phyloP scores from a whole-genome alignment of 1,140 invertebrate species.

The Pseudomyrmex gracilis region DNA sequence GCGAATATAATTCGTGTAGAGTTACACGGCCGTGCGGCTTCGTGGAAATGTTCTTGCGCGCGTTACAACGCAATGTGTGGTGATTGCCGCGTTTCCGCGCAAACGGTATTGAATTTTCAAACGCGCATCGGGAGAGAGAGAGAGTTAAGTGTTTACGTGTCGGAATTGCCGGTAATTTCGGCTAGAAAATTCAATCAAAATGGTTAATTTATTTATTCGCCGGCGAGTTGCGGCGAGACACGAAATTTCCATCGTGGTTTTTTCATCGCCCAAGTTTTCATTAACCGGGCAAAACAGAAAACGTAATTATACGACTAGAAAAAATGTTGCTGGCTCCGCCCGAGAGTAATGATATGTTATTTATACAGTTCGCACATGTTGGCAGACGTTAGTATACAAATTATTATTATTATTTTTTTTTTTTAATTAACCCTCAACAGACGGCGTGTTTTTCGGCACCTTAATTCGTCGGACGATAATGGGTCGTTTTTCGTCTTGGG shows the following conservation, averaged over 20 bases:
- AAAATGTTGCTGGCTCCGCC: neutral
- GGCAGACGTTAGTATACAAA: slow-evolving; percentile 20
- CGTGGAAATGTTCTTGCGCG: slow-evolving; percentile 52
- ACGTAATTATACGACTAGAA: slow-evolving; percentile 3
- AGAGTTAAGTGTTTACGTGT: slow-evolving; percentile 17
- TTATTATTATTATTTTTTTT: neutral
- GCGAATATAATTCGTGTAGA: slow-evolving; percentile 70
- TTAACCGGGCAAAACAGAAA: slow-evolving; percentile 11
- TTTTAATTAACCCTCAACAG: too few species aligned
- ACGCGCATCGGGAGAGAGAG: neutral
- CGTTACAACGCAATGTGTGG: slow-evolving; percentile 60
- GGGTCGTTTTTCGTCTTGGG: too few species aligned
- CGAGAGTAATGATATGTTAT: neutral
- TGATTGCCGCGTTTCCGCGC: slow-evolving; percentile 61
- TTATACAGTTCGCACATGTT: neutral
- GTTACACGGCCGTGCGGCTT: slow-evolving; percentile 69
- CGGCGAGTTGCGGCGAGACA: neutral
- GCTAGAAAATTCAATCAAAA: slow-evolving; percentile 55
- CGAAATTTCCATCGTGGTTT: neutral
- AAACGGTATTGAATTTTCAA: slow-evolving; percentile 54
- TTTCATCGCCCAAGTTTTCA: slow-evolving; percentile 39
- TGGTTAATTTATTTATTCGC: slow-evolving; percentile 44
- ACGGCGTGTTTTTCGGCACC: too few species aligned
- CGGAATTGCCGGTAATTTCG: slow-evolving; percentile 37
- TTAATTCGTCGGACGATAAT: too few species aligned